Evolutionary conservation across 2,888 invertebrate genomes (phyloP).

Genomic region (Mamestra brassicae): DNA sequence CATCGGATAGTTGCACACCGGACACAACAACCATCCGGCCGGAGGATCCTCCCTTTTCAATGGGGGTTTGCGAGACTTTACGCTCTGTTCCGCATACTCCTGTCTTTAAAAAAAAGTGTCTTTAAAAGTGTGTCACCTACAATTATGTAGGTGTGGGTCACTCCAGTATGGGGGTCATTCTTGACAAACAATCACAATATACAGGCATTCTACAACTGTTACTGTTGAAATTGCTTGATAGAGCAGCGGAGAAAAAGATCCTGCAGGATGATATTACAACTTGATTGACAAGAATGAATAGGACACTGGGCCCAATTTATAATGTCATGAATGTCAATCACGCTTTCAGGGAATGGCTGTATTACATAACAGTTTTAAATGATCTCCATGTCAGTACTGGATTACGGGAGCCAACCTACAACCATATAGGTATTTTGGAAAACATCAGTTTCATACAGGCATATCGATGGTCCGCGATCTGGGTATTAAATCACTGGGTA

Average conservation of each 20-base stretch:
- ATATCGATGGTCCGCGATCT: background rate
- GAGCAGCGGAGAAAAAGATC: background rate
- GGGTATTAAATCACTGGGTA: background rate
- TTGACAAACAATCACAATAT: no score
- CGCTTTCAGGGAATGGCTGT: slow-evolving; percentile 6
- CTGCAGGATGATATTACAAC: slow-evolving; percentile 36
- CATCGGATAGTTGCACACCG: no score
- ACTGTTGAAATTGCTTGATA: background rate
- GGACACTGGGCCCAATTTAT: background rate
- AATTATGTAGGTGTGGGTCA: no score
- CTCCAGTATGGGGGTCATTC: no score
- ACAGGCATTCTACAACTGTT: no score
- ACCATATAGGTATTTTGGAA: background rate
- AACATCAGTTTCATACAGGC: background rate
- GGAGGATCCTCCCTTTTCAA: no score
- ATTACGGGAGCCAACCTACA: no score
- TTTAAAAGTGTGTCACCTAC: no score
- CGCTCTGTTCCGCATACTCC: no score
- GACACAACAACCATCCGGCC: no score
- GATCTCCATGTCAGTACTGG: background rate
- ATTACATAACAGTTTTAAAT: slow-evolving; percentile 18
- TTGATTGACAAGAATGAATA: slow-evolving; percentile 39
- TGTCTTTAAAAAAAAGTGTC: no score
- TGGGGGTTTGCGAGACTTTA: no score
- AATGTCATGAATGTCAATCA: slow-evolving; percentile 1